These are phyloP conservation scores for Pachycephus smyrnensis DNA, from an alignment of 2,888 invertebrate species.

Conservation along the genomic window DNA sequence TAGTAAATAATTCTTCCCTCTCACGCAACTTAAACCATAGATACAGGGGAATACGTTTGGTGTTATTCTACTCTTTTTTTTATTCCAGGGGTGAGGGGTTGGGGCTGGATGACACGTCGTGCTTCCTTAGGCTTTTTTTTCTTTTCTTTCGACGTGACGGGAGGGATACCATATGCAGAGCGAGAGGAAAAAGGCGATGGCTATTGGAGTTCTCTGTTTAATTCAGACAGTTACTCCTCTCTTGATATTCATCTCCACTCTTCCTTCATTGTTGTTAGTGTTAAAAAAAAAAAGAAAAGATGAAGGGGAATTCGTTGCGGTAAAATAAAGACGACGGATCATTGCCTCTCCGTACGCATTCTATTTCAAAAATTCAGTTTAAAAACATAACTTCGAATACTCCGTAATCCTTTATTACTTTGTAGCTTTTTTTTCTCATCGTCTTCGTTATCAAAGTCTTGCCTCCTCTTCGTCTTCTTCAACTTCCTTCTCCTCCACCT, in stretches of 20 bases:
- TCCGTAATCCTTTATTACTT: constrained; percentile 60
- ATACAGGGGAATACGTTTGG: constrained; percentile 44
- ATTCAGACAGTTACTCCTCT: background rate
- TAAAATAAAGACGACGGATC: background rate
- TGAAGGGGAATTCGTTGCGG: constrained; percentile 29
- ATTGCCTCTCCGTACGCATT: constrained; percentile 63
- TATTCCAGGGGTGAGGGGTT: background rate
- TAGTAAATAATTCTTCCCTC: constrained; percentile 45
- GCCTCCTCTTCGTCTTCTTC: constrained; percentile 50
- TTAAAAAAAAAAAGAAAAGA: constrained; percentile 41
- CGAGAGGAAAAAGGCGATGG: background rate
- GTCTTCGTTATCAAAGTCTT: constrained; percentile 25
- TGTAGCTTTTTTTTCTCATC: constrained; percentile 51
- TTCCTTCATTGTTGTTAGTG: background rate
- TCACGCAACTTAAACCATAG: constrained; percentile 48
- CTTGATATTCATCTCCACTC: background rate
- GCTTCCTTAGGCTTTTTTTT: constrained; percentile 12
- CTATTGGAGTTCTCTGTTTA: background rate
- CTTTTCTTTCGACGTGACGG: constrained; percentile 12
- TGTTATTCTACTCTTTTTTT: constrained; percentile 38
- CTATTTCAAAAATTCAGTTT: constrained; percentile 65
- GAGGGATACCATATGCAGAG: constrained; percentile 22
- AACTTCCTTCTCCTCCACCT: constrained; percentile 37
- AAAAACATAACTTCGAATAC: constrained; percentile 65
- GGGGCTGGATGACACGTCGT: background rate